phyloP scores from a whole-genome alignment of 2,797 vertebrate genomes.

The Bradypodion pumilum region DNA sequence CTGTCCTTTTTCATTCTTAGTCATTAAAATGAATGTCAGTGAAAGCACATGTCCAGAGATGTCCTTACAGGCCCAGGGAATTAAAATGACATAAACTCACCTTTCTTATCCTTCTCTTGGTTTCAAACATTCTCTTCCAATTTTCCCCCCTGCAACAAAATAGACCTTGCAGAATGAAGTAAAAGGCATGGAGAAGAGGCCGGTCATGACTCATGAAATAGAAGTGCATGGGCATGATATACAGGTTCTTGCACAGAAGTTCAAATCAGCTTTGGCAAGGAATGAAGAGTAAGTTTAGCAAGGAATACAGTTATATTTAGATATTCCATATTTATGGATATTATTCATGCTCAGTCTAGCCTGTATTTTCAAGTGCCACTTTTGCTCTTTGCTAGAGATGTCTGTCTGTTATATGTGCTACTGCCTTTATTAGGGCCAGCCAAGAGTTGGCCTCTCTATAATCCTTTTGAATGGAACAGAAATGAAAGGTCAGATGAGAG shows the following conservation, averaged over 20 bases:
- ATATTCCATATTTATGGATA: background rate
- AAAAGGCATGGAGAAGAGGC: slow-evolving; percentile 28
- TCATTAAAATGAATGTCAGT: background rate
- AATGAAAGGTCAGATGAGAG: background rate
- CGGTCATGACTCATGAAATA: slow-evolving; percentile 50
- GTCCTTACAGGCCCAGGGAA: background rate
- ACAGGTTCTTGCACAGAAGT: slow-evolving; percentile 57
- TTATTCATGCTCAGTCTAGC: background rate
- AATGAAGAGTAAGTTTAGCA: slow-evolving; percentile 67
- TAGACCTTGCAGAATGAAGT: slow-evolving; percentile 55
- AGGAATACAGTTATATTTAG: background rate
- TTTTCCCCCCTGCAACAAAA: background rate
- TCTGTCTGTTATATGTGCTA: background rate
- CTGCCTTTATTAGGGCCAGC: background rate
- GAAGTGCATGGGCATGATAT: slow-evolving; percentile 60
- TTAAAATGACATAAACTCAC: background rate
- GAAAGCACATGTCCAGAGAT: background rate
- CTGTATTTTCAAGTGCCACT: background rate
- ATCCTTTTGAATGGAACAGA: background rate
- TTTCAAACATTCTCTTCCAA: background rate
- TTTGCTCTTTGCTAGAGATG: background rate
- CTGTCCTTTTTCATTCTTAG: background rate
- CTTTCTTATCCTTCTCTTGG: background rate
- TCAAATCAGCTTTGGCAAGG: slow-evolving; percentile 60
- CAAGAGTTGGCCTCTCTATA: background rate